Evolutionary conservation across 2,888 invertebrate genomes (phyloP), one percentile per base, ranked within the genome.

Genomic region (Aporophyla lueneburgensis): DNA sequence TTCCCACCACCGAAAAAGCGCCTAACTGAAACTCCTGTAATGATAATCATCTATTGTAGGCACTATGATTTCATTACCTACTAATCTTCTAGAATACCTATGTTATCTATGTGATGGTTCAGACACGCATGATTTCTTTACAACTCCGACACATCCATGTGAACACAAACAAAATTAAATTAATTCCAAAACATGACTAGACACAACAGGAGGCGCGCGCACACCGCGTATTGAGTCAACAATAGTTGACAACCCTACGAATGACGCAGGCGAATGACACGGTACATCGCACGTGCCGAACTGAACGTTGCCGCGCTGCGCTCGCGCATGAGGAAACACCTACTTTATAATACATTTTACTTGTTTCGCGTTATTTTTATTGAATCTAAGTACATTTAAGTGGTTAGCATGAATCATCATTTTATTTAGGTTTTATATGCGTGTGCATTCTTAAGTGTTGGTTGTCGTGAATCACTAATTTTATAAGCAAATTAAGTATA

Each of bases 211-310:
- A 24, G 61, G 43, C 33, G 68, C 56, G 16, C 46, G 59, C 43
- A 56, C 66, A 27, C 51, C 68, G 53, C 54, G 14, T 56, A 53
- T 77, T 80, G 80, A 82, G 56, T 83, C 85, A 80, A 73, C 79
- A 71, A 12, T 56, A 62, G 21, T 56, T 78, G 86, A 61, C 80
- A 83, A 77, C 84, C 83, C 77, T 83, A 76, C 33, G 40, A 81
- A 54, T 85, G 87, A 88, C 77, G 83, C 84, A 85, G 80, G 75
- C 71, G 71, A 74, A 72, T 82, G 86, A 74, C 88, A 78, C 70
- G 68, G 82, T 75, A 68, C 69, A 56, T 80, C 86, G 88, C 88
- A 85, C 85, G 87, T 84, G 86, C 82, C 70, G 49, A 40, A n/a
- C 76, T 14, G 74, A 75, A 76, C 82, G 72, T 82, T 77, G 76